Percentiles rank a stretch among this genome's conserved stretches.
phyloP scores from a whole-genome alignment of 2,888 invertebrate species.

The Odontomyia ornata region DNA sequence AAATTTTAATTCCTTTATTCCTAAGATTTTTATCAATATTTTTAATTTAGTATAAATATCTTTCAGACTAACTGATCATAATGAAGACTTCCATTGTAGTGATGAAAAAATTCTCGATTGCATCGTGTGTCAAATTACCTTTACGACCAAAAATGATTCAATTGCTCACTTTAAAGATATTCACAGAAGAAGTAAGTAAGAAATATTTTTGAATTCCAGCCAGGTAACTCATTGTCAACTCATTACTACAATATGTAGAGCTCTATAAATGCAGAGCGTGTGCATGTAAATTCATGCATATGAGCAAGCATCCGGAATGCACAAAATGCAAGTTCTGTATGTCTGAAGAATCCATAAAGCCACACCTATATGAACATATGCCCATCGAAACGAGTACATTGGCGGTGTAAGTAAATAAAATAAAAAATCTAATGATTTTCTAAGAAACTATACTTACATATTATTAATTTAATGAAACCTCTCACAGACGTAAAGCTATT shows the following conservation, averaged over 20 bases:
- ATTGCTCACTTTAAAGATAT: neutral
- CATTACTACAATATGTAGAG: slow-evolving; percentile 7
- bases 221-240: neutral
- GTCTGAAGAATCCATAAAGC: neutral
- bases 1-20: too few species aligned
- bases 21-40: too few species aligned
- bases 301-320: neutral
- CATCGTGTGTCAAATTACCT: neutral
- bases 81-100: neutral
- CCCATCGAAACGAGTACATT: too few species aligned
- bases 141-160: neutral
- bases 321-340: neutral
- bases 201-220: neutral
- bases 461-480: too few species aligned
- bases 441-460: too few species aligned
- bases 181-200: slow-evolving; percentile 7
- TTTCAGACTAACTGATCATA: slow-evolving; percentile 23
- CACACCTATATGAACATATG: neutral
- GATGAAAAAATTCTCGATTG: slow-evolving; percentile 7
- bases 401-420: neutral
- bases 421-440: too few species aligned
- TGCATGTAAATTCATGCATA: neutral
- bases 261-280: slow-evolving; percentile 21
- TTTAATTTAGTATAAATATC: neutral
- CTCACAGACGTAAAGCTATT: too few species aligned